Percentiles rank a stretch among this genome's conserved stretches.
Conservation (phyloP, 2,797 vertebrate species). For the Glyptemys insculpta region DNA sequence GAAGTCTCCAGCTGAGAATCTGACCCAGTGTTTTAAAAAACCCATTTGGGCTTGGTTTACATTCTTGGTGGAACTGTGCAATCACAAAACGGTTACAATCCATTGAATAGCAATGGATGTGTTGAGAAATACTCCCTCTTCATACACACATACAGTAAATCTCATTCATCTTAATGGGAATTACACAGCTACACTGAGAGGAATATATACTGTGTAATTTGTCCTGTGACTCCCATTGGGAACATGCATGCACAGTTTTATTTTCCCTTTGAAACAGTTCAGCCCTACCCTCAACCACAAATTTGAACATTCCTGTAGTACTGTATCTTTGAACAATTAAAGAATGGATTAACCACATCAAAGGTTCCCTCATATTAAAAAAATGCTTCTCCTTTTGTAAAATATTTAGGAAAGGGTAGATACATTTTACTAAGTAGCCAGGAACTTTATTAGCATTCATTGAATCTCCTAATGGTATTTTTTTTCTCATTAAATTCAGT, state of each 20-base stretch:
- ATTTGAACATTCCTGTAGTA: neutral
- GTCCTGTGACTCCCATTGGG: neutral
- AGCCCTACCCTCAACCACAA: neutral
- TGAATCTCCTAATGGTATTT: accelerated
- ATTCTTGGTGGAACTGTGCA: neutral
- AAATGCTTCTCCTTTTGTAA: neutral
- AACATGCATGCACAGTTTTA: neutral
- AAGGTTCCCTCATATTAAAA: neutral
- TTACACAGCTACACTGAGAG: neutral
- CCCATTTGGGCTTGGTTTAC: neutral
- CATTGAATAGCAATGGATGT: neutral
- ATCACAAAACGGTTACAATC: neutral
- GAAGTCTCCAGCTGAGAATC: neutral
- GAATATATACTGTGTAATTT: neutral
- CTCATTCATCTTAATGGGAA: neutral
- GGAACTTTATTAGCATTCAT: neutral
- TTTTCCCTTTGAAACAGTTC: neutral
- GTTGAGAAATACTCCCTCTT: neutral
- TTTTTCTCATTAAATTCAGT: accelerated
- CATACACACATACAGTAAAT: neutral
- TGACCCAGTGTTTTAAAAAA: neutral
- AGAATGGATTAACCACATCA: neutral
- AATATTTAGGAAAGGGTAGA: neutral
- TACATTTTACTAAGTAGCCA: neutral
- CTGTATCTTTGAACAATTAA: neutral